These are phyloP conservation scores for Lepidurus packardi DNA, from an alignment of 1,140 invertebrate species.

Conservation along the genomic window DNA sequence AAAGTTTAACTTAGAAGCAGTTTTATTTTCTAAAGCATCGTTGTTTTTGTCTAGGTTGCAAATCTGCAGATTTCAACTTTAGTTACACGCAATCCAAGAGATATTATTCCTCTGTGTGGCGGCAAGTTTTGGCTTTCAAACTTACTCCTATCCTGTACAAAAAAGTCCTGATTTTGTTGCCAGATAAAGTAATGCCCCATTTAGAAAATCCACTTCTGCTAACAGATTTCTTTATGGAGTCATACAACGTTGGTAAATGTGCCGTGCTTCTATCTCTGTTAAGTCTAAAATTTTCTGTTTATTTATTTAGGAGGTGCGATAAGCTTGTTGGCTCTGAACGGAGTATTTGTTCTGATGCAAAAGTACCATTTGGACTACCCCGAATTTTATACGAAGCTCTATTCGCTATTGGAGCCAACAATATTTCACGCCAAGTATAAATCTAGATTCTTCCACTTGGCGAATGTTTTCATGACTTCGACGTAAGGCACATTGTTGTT, in stretches of 20 bases:
- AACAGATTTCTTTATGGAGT: constrained; percentile 88
- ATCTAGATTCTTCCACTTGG: constrained; percentile 73
- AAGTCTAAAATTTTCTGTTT: not conserved
- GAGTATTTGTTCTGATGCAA: constrained; percentile 82
- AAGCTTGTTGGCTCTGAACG: constrained; percentile 84
- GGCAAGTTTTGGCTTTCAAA: constrained; percentile 59
- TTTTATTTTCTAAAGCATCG: constrained; percentile 11
- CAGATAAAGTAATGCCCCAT: constrained; percentile 74
- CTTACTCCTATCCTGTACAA: constrained; percentile 60
- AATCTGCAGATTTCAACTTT: constrained; percentile 36
- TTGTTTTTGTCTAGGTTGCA: constrained; percentile 32
- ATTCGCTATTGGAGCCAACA: constrained; percentile 81
- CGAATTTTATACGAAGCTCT: constrained; percentile 88
- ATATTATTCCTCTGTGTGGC: constrained; percentile 52
- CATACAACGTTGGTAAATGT: constrained; percentile 66
- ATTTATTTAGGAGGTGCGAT: constrained; percentile 66
- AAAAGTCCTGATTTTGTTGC: constrained; percentile 68
- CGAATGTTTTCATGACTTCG: constrained; percentile 85
- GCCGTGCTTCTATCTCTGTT: constrained; percentile 1
- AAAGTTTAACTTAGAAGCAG: not conserved
- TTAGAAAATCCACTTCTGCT: constrained; percentile 73
- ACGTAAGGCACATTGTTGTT: constrained; percentile 57
- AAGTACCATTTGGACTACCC: constrained; percentile 93
- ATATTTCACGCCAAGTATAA: constrained; percentile 88
- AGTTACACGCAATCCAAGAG: constrained; percentile 37